Conservation (phyloP, 2,888 invertebrate genomes). For the Cheilosia vernalis region DNA sequence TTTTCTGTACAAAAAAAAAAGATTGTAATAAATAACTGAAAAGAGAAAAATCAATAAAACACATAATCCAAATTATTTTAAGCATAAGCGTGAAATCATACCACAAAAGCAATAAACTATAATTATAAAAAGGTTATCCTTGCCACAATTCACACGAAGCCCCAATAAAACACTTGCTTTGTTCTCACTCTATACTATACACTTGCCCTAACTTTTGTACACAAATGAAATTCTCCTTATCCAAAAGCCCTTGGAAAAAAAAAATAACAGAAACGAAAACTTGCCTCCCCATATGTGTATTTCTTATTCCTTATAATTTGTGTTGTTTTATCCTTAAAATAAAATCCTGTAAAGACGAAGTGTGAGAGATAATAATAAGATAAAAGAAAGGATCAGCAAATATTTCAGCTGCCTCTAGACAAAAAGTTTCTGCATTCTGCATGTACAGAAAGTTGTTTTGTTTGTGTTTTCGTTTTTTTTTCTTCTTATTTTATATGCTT, state of each 20-base stretch:
- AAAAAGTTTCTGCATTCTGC: conserved; percentile 58
- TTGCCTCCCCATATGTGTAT: conserved; percentile 12
- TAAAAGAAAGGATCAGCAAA: conserved; percentile 71
- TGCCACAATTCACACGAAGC: conserved; percentile 73
- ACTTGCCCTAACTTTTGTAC: background rate
- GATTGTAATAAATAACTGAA: conserved; percentile 14
- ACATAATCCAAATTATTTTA: conserved; percentile 68
- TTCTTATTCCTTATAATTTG: conserved; percentile 56
- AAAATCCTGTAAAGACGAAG: conserved; percentile 68
- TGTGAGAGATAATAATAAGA: conserved; percentile 69
- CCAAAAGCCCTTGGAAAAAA: conserved; percentile 32
- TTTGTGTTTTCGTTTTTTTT: conserved; percentile 18
- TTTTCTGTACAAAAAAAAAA: conserved; percentile 72
- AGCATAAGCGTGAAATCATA: conserved; percentile 68
- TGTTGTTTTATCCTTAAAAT: conserved; percentile 70
- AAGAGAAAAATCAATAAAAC: conserved; percentile 36
- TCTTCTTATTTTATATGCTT: conserved; percentile 9
- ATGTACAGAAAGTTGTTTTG: conserved; percentile 55
- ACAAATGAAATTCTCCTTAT: conserved; percentile 34
- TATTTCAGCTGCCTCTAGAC: conserved; percentile 60
- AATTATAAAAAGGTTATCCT: conserved; percentile 74
- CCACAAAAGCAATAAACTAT: conserved; percentile 74
- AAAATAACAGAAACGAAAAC: conserved; percentile 20
- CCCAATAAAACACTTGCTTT: conserved; percentile 72
- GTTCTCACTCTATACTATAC: conserved; percentile 48